These are phyloP conservation scores for Ammospiza nelsoni DNA, from an alignment of 2,113 vertebrate species.

Conservation along the genomic window DNA sequence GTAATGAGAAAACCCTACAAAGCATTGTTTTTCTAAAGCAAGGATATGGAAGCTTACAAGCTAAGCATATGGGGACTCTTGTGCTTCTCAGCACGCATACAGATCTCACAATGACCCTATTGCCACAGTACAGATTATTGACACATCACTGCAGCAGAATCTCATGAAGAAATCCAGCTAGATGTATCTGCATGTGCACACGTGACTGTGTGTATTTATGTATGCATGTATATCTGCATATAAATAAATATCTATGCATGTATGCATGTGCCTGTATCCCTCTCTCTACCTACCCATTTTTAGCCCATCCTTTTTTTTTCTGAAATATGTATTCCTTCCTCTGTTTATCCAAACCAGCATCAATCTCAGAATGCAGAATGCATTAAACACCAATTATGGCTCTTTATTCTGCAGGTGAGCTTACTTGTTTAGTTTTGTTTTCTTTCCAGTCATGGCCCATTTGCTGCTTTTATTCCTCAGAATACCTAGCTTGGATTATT, in stretches of 20 bases:
- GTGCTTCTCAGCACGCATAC: background rate
- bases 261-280: accelerated
- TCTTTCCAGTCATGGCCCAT: constrained; percentile 17
- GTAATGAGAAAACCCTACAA: background rate
- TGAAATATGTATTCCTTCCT: background rate
- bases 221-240: too few relatives aligned
- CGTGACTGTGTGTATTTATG: too few relatives aligned
- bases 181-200: background rate
- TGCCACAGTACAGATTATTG: background rate
- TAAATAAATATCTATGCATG: background rate
- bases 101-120: background rate
- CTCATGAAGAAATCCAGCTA: background rate
- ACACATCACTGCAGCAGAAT: background rate
- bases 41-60: background rate
- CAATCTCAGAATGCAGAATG: background rate
- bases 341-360: background rate
- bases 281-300: background rate
- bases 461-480: constrained; percentile 19
- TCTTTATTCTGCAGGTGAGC: constrained; percentile 27
- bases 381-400: background rate
- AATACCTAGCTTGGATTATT: constrained; percentile 15
- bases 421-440: background rate
- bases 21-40: background rate
- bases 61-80: background rate
- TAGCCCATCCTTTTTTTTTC: background rate